Percentiles rank a stretch among this genome's conserved stretches.
These are phyloP conservation scores for Murina feae DNA, from an alignment of 2,113 vertebrate species.

Conservation along the genomic window DNA sequence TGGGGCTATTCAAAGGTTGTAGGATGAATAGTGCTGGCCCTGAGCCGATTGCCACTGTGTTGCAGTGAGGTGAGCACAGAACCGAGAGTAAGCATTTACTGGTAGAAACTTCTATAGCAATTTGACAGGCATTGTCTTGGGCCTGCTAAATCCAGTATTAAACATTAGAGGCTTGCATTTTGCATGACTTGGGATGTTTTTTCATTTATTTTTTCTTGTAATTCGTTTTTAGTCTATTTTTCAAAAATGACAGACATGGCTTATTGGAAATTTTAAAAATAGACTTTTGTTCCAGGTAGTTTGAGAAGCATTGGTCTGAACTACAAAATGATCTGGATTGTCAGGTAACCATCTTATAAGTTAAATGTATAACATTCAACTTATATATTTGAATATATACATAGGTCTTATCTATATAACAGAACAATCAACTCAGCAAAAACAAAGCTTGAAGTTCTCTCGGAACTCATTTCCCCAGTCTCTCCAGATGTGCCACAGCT, in stretches of 20 bases:
- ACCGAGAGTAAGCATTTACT: not conserved
- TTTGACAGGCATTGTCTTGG: not conserved
- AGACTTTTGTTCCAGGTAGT: not conserved
- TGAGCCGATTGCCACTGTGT: rapidly evolving
- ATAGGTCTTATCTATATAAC: not conserved
- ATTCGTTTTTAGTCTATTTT: not conserved
- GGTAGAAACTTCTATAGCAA: not conserved
- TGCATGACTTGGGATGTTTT: not conserved
- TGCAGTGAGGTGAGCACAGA: not conserved
- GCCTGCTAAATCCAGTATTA: not conserved
- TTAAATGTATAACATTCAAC: not conserved
- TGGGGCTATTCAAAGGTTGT: too few species aligned
- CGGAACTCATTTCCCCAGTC: conserved; percentile 2
- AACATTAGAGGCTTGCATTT: not conserved
- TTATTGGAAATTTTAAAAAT: not conserved
- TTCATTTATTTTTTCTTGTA: not conserved
- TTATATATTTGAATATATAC: not conserved
- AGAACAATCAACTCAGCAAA: conserved; percentile 12
- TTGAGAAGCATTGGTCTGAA: not conserved
- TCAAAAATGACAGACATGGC: not conserved
- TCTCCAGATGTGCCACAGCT: conserved; percentile 10
- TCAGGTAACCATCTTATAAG: not conserved
- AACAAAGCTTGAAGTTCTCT: not conserved
- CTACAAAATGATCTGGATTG: not conserved
- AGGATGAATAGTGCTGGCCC: not conserved